Conservation (phyloP, 1,140 invertebrate genomes). For the Belonocnema kinseyi region DNA sequence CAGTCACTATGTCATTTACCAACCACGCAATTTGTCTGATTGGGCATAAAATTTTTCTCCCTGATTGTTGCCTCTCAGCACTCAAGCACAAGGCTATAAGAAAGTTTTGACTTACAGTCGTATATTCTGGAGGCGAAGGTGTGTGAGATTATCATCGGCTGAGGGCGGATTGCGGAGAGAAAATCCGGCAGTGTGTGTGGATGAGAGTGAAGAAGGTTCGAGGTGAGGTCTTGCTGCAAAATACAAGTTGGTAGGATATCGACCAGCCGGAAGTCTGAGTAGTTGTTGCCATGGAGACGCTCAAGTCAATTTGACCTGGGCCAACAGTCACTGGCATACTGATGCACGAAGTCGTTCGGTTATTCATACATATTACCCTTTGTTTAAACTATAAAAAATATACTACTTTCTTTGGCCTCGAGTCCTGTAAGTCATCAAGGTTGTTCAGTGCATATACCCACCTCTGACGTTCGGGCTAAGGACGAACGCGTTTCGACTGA, state of each 20-base stretch:
- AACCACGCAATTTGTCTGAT: constrained; percentile 11
- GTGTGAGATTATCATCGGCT: constrained; percentile 27
- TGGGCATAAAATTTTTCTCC: not conserved
- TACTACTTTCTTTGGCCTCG: too few relatives aligned
- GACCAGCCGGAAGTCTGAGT: constrained; percentile 72
- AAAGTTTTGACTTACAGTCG: constrained; percentile 4
- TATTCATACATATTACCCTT: constrained; percentile 57
- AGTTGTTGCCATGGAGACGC: constrained; percentile 73
- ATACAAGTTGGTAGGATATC: constrained; percentile 73
- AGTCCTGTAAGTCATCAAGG: too few relatives aligned
- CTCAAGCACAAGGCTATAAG: not conserved
- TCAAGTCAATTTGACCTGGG: constrained; percentile 73
- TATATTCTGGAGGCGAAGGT: constrained; percentile 16
- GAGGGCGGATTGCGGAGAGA: constrained; percentile 31
- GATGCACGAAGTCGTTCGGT: constrained; percentile 65
- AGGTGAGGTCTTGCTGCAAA: constrained; percentile 56
- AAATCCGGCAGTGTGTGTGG: constrained; percentile 33
- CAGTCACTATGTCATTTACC: not conserved
- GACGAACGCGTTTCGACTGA: too few relatives aligned
- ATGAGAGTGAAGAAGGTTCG: constrained; percentile 36
- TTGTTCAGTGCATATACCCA: too few relatives aligned
- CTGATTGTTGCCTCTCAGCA: not conserved
- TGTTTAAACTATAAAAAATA: not conserved
- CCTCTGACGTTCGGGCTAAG: too few relatives aligned
- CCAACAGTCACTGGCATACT: constrained; percentile 57